These are phyloP conservation scores for Wasmannia auropunctata DNA, from an alignment of 1,140 invertebrate genomes.

Conservation along the genomic window DNA sequence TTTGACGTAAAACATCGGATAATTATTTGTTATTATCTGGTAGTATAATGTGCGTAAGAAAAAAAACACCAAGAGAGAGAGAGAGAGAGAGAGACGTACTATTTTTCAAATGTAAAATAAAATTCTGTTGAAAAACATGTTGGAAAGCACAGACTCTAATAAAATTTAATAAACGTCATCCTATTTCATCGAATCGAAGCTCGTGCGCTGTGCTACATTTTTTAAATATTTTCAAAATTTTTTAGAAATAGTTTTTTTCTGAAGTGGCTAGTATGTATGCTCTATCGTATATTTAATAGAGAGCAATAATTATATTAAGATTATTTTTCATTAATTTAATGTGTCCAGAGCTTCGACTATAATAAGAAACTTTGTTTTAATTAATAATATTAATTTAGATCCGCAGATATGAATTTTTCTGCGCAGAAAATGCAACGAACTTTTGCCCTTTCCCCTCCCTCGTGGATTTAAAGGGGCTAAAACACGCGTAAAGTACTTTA, in stretches of 20 bases:
- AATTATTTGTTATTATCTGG: neutral
- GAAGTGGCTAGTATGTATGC: neutral
- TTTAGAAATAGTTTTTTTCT: neutral
- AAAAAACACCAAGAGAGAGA: neutral
- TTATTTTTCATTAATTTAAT: neutral
- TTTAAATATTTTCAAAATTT: neutral
- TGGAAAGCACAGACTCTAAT: neutral
- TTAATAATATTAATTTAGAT: neutral
- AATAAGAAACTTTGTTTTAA: neutral
- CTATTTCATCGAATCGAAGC: neutral
- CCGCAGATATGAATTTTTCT: conserved; percentile 2
- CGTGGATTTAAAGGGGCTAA: conserved; percentile 12
- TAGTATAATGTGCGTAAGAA: neutral
- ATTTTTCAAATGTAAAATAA: neutral
- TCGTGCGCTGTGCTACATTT: neutral
- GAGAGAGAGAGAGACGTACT: neutral
- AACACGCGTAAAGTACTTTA: conserved; percentile 15
- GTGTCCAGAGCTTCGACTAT: neutral
- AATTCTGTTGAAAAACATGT: conserved; percentile 3
- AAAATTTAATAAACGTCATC: conserved; percentile 7
- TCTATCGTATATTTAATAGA: neutral
- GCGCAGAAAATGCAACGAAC: neutral
- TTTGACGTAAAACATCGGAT: neutral
- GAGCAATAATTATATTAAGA: conserved; percentile 3
- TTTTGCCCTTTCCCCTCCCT: neutral